These are phyloP conservation scores for Sylvilagus bachmani DNA, from an alignment of 2,113 vertebrate genomes.

Conservation along the genomic window DNA sequence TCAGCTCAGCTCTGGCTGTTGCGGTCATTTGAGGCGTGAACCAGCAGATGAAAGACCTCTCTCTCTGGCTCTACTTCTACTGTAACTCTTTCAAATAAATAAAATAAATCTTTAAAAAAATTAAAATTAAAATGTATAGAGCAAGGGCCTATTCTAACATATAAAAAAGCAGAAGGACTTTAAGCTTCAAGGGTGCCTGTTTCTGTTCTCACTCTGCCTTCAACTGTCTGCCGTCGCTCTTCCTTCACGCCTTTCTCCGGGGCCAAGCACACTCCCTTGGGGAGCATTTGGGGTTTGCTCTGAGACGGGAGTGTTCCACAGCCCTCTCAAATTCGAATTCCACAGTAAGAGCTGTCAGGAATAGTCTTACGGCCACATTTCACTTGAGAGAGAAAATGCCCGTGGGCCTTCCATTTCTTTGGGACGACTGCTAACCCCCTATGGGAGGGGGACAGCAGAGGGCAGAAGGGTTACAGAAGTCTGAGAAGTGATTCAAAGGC, in stretches of 20 bases:
- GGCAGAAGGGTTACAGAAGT: neutral
- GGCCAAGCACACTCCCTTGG: neutral
- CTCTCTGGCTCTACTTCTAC: too few relatives aligned
- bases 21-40: too few relatives aligned
- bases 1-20: too few relatives aligned
- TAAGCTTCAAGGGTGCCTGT: neutral
- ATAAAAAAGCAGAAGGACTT: neutral
- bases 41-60: too few relatives aligned
- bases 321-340: neutral
- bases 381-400: slow-evolving; percentile 4
- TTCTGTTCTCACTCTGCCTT: neutral
- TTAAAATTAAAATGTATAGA: too few relatives aligned
- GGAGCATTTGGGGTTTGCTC: slow-evolving; percentile 4
- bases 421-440: neutral
- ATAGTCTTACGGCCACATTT: neutral
- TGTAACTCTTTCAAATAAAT: too few relatives aligned
- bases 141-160: neutral
- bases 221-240: too few relatives aligned
- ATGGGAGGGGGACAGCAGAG: neutral
- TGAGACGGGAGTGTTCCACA: neutral
- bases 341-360: neutral
- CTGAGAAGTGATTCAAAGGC: slow-evolving; percentile 47
- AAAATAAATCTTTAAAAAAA: too few relatives aligned
- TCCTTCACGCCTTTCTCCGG: neutral
- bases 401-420: slow-evolving; percentile 3